phyloP scores from a whole-genome alignment of 1,140 invertebrate genomes.

The Mylabris phalerata region DNA sequence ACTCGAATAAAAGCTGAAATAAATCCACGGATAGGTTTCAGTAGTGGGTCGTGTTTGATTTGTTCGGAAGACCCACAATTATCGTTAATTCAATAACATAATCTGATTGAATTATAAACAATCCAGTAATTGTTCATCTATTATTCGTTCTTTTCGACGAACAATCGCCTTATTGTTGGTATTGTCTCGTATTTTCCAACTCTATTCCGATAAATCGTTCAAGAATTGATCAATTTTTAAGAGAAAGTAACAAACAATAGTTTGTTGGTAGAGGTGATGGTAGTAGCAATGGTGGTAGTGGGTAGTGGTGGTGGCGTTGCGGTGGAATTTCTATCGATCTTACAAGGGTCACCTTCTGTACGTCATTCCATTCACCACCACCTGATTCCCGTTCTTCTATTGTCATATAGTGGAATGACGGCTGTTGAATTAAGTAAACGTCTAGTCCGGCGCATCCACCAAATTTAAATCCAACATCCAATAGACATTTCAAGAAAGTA shows the following conservation, averaged over 20 bases:
- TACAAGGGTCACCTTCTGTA: slow-evolving; percentile 8
- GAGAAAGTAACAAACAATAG: not conserved
- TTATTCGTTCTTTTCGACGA: no score
- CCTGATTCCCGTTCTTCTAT: not conserved
- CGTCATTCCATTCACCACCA: slow-evolving; percentile 8
- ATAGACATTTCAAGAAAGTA: not conserved
- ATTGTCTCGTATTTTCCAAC: no score
- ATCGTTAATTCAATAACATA: no score
- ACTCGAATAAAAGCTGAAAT: no score
- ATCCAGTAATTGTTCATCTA: no score
- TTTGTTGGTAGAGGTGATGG: not conserved
- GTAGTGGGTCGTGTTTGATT: no score
- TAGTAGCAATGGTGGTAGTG: not conserved
- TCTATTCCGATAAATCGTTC: not conserved
- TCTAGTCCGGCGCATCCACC: not conserved
- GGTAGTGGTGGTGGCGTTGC: not conserved
- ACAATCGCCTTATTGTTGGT: no score
- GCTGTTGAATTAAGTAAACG: not conserved
- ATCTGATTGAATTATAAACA: no score
- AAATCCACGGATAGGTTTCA: no score
- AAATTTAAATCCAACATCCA: no score
- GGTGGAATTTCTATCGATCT: slow-evolving; percentile 6
- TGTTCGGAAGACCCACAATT: no score
- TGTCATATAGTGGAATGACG: not conserved
- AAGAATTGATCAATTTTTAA: not conserved